These are phyloP conservation scores for Limnephilus lunatus DNA, from an alignment of 2,888 invertebrate species.

Conservation along the genomic window DNA sequence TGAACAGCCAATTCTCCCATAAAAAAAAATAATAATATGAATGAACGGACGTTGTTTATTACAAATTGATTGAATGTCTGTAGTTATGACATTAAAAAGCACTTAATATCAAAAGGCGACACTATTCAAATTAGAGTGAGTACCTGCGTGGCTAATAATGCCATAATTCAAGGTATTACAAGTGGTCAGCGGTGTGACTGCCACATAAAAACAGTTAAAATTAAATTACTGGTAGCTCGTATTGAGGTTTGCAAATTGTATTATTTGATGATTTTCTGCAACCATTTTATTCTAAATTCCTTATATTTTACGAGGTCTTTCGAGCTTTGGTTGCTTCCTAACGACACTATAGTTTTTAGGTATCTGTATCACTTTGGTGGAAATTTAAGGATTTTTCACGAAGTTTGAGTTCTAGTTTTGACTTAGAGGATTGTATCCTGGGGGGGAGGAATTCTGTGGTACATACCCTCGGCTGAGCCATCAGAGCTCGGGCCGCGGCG, in stretches of 20 bases:
- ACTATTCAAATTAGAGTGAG: constrained; percentile 8
- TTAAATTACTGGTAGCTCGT: not conserved
- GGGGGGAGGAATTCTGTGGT: constrained; percentile 66
- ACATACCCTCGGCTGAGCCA: constrained; percentile 94
- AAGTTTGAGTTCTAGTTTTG: too few relatives aligned
- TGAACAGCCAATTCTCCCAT: not conserved
- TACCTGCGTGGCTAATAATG: constrained; percentile 8
- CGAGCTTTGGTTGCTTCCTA: not conserved
- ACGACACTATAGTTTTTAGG: not conserved
- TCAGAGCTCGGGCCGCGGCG: constrained; percentile 87
- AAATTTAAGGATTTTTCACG: too few relatives aligned
- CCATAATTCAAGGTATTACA: not conserved
- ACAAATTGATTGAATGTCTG: constrained; percentile 20
- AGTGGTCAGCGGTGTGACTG: constrained; percentile 7
- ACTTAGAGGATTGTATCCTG: not conserved
- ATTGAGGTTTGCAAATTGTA: not conserved
- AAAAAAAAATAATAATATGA: not conserved
- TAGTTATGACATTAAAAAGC: constrained; percentile 25
- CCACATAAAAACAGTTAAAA: constrained; percentile 4
- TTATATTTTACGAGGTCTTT: not conserved
- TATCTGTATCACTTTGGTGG: not conserved
- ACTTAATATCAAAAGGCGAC: constrained; percentile 19
- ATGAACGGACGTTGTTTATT: not conserved
- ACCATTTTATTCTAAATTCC: not conserved
- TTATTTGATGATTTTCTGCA: not conserved